Evolutionary conservation across 2,888 invertebrate species (phyloP).

Genomic region (Plemyria rubiginata): DNA sequence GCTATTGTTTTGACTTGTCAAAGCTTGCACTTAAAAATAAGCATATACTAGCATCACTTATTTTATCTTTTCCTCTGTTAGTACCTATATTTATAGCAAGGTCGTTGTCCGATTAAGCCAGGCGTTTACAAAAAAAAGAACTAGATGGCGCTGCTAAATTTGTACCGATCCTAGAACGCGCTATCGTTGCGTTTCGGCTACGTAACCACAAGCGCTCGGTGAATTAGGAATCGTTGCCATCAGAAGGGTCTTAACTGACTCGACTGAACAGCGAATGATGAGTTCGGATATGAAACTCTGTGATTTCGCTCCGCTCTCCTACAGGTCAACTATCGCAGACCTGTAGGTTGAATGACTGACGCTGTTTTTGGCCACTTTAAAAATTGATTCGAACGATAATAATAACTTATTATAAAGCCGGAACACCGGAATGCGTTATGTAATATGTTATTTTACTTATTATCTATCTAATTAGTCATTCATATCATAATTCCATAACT

Average conservation of each 20-base stretch:
- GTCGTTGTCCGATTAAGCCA: slow-evolving; percentile 46
- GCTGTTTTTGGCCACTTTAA: slow-evolving; percentile 68
- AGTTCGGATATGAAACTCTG: slow-evolving; percentile 66
- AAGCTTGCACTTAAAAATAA: neutral
- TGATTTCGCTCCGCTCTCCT: slow-evolving; percentile 70
- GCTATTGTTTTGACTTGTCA: neutral
- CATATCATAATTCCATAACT: no score
- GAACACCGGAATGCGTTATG: no score
- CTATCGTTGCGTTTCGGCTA: slow-evolving; percentile 43
- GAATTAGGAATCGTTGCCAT: slow-evolving; percentile 46
- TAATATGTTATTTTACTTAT: no score
- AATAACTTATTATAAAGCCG: no score
- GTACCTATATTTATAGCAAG: slow-evolving; percentile 42
- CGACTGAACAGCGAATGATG: slow-evolving; percentile 84
- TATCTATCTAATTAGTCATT: no score
- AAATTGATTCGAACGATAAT: neutral
- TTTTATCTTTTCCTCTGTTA: neutral
- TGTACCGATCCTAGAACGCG: slow-evolving; percentile 45
- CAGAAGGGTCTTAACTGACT: slow-evolving; percentile 82
- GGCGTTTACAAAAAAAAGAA: slow-evolving; percentile 29
- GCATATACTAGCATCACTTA: no score
- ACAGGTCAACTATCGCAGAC: slow-evolving; percentile 75
- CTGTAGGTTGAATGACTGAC: slow-evolving; percentile 66
- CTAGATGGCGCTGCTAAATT: slow-evolving; percentile 51
- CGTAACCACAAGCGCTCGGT: slow-evolving; percentile 9